Conservation (phyloP, 2,888 invertebrate genomes). For the Drosophila ezoana region DNA sequence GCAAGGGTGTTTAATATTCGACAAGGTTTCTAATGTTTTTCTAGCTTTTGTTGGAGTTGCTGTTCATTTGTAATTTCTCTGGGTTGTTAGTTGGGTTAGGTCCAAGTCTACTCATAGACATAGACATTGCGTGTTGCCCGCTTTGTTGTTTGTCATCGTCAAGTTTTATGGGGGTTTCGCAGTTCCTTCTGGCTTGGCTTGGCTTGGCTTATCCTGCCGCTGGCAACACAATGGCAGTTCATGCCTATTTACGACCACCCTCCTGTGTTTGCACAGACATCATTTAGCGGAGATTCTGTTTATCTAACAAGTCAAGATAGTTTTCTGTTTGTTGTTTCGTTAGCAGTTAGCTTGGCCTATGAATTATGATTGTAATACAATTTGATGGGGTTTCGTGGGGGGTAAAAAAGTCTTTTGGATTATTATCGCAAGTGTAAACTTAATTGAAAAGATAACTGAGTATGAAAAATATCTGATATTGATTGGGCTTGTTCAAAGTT, state of each 20-base stretch:
- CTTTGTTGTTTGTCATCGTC: constrained; percentile 72
- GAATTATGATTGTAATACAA: constrained; percentile 52
- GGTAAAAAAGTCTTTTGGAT: constrained; percentile 7
- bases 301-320: constrained; percentile 35
- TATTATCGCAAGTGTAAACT: constrained; percentile 6
- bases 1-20: background rate
- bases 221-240: constrained; percentile 55
- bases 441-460: too few relatives aligned
- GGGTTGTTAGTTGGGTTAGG: constrained; percentile 67
- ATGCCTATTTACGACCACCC: constrained; percentile 60
- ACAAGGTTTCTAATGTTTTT: background rate
- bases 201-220: constrained; percentile 55
- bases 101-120: constrained; percentile 34
- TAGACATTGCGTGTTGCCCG: constrained; percentile 35
- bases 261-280: constrained; percentile 47
- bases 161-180: constrained; percentile 68
- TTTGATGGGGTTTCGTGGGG: constrained; percentile 29
- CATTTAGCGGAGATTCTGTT: constrained; percentile 38
- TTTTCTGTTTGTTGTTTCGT: constrained; percentile 34
- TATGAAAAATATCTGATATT: too few relatives aligned
- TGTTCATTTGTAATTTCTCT: constrained; percentile 49
- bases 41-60: constrained; percentile 7
- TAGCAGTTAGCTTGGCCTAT: constrained; percentile 36
- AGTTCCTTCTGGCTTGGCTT: constrained; percentile 18
- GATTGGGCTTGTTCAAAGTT: too few relatives aligned